A percentile compares a stretch with the other conserved stretches of the same genome.
Evolutionary conservation across 2,797 vertebrate genomes (phyloP).

Genomic region (Coilia nasus): DNA sequence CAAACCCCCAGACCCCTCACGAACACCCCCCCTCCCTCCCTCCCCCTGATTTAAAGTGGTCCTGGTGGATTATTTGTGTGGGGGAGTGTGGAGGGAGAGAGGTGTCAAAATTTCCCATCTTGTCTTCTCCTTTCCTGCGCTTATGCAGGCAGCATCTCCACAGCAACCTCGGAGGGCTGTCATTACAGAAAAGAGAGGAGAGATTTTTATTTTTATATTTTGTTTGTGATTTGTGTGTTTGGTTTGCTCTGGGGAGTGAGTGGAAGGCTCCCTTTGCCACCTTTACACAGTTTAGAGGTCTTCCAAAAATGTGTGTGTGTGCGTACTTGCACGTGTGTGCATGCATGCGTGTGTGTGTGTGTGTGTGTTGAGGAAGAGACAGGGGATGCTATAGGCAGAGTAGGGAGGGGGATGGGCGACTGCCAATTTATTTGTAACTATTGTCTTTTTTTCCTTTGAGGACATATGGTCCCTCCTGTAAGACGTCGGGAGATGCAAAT

Average conservation of each 20-base stretch:
- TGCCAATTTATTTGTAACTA: conserved; percentile 60
- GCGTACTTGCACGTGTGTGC: neutral
- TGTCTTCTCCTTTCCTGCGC: neutral
- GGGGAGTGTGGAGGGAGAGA: conserved; percentile 7
- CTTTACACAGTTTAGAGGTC: conserved; percentile 51
- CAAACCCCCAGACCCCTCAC: too few relatives aligned
- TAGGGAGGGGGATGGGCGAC: conserved; percentile 32
- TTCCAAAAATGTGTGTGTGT: conserved; percentile 8
- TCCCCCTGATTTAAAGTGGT: conserved; percentile 36
- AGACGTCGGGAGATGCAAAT: conserved; percentile 65
- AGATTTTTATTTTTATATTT: conserved; percentile 24
- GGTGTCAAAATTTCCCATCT: conserved; percentile 31
- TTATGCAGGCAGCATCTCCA: neutral
- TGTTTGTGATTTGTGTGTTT: conserved; percentile 39
- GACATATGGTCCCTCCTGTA: conserved; percentile 66
- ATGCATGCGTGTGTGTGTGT: neutral
- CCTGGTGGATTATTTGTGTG: conserved; percentile 35
- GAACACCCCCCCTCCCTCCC: too few relatives aligned
- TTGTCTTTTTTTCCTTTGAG: conserved; percentile 59
- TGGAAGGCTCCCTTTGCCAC: conserved; percentile 43
- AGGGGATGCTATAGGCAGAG: neutral
- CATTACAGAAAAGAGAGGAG: conserved; percentile 3
- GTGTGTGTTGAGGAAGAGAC: neutral
- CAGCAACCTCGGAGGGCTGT: conserved; percentile 4
- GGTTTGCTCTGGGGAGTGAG: conserved; percentile 38